Evolutionary conservation across 2,113 vertebrate genomes (phyloP).

Genomic region (Oncorhynchus mykiss): DNA sequence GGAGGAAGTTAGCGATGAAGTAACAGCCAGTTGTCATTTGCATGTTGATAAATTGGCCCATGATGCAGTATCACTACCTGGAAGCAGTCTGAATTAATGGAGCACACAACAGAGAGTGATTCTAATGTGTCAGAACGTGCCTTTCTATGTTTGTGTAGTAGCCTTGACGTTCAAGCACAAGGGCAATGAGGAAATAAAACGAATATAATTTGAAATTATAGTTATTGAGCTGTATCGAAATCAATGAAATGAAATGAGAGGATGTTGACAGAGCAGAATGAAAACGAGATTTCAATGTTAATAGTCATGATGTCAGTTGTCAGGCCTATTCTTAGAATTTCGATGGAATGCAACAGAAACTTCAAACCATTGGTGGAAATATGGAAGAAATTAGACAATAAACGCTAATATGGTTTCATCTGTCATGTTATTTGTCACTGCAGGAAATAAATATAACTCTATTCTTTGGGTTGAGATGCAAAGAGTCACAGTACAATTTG

Average conservation of each 20-base stretch:
- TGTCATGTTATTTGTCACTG: background rate
- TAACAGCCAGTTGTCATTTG: slow-evolving; percentile 49
- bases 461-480: background rate
- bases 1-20: background rate
- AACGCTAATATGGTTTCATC: background rate
- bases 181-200: slow-evolving; percentile 68
- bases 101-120: slow-evolving; percentile 24
- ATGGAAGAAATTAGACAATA: background rate
- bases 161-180: slow-evolving; percentile 64
- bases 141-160: slow-evolving; percentile 45
- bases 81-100: slow-evolving; percentile 52
- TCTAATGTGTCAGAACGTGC: slow-evolving; percentile 4
- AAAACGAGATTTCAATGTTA: slow-evolving; percentile 65
- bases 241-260: slow-evolving; percentile 35
- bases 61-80: slow-evolving; percentile 46
- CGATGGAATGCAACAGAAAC: background rate
- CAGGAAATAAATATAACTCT: background rate
- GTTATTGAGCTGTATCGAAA: slow-evolving; percentile 53
- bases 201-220: slow-evolving; percentile 51
- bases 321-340: slow-evolving; percentile 24
- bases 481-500: background rate
- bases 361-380: background rate
- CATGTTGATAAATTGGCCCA: slow-evolving; percentile 51
- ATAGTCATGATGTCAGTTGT: slow-evolving; percentile 45
- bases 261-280: slow-evolving; percentile 43